phyloP scores from a whole-genome alignment of 2,113 vertebrate genomes.

The Climacteris rufus region DNA sequence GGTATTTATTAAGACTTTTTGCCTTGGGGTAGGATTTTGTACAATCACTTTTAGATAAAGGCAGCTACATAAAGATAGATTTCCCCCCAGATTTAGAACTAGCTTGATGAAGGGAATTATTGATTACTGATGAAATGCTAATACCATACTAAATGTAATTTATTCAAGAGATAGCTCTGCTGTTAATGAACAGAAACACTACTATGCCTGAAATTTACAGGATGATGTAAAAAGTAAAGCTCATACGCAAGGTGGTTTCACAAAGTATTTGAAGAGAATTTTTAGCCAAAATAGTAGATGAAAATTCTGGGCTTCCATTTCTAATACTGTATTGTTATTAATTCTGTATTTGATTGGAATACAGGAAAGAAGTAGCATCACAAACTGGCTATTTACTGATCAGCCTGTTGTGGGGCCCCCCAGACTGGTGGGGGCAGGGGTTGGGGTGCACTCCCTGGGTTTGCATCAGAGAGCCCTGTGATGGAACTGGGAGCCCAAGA shows the following conservation, averaged over 20 bases:
- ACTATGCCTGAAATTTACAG: background rate
- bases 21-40: background rate
- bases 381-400: background rate
- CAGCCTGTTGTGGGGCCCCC: background rate
- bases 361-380: background rate
- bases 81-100: background rate
- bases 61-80: background rate
- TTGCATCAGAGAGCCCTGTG: background rate
- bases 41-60: fast-evolving
- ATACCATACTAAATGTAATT: background rate
- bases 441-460: background rate
- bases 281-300: background rate
- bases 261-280: background rate
- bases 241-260: background rate
- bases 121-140: background rate
- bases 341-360: background rate
- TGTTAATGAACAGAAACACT: background rate
- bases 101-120: background rate
- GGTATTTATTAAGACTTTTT: background rate
- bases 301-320: background rate
- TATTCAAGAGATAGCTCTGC: background rate
- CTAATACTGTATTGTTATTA: background rate
- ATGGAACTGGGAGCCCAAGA: background rate
- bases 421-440: too few relatives aligned
- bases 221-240: background rate